A percentile compares a stretch with the other conserved stretches of the same genome.
These are phyloP conservation scores for Parapristionchus giblindavisi DNA, from an alignment of 2,888 invertebrate genomes.

Conservation along the genomic window DNA sequence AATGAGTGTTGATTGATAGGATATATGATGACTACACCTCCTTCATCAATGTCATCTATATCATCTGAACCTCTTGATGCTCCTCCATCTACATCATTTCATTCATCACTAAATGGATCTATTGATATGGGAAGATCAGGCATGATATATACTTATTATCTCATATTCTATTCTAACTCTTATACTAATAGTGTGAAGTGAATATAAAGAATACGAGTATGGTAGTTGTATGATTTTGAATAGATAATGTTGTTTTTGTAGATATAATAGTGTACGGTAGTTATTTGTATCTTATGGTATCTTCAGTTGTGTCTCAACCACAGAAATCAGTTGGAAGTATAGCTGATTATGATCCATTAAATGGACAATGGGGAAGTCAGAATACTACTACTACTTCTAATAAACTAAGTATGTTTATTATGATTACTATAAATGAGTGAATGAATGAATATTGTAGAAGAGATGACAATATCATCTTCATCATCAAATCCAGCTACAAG, in stretches of 20 bases:
- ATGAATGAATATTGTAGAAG: not conserved
- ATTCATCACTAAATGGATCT: slow-evolving; percentile 57
- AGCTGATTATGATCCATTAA: slow-evolving; percentile 84
- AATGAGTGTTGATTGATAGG: too few species aligned
- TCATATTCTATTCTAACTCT: not conserved
- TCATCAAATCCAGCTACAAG: not conserved
- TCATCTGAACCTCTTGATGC: slow-evolving; percentile 15
- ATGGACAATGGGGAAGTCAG: slow-evolving; percentile 83
- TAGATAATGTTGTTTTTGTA: not conserved
- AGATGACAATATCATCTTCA: not conserved
- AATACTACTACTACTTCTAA: slow-evolving; percentile 21
- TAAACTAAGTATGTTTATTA: slow-evolving; percentile 17
- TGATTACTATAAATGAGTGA: not conserved
- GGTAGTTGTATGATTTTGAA: not conserved
- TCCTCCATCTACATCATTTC: slow-evolving; percentile 37
- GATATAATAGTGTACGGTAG: not conserved
- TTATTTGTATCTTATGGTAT: too few species aligned
- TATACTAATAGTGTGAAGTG: too few species aligned
- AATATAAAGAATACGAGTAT: not conserved
- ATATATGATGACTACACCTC: slow-evolving; percentile 21
- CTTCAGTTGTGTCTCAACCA: slow-evolving; percentile 41
- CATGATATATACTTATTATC: slow-evolving; percentile 10
- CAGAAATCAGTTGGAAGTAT: slow-evolving; percentile 66
- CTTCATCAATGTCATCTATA: slow-evolving; percentile 27
- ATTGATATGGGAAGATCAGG: slow-evolving; percentile 52